Evolutionary conservation across 2,888 invertebrate species (phyloP).

Genomic region (Lithodes maja): DNA sequence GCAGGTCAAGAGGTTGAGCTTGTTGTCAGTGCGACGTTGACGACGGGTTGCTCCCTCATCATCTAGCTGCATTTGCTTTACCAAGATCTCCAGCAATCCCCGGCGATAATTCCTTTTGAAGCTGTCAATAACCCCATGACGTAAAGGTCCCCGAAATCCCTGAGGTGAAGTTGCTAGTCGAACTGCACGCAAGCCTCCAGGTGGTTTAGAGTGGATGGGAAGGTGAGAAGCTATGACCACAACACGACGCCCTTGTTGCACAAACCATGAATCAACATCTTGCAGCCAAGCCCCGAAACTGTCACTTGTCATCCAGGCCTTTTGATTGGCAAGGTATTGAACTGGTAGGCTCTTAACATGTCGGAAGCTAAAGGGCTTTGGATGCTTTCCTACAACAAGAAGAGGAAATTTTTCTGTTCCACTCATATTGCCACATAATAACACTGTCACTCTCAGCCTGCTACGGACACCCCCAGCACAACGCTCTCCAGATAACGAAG

Average conservation of each 20-base stretch:
- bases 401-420: conserved; percentile 68
- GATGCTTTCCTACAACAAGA: conserved; percentile 64
- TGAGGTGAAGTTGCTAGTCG: conserved; percentile 51
- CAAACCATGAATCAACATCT: conserved; percentile 69
- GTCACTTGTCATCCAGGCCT: conserved; percentile 68
- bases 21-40: conserved; percentile 35
- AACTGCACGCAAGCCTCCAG: conserved; percentile 56
- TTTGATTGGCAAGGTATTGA: conserved; percentile 62
- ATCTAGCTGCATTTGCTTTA: conserved; percentile 49
- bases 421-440: conserved; percentile 66
- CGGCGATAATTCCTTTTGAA: conserved; percentile 65
- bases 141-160: conserved; percentile 55
- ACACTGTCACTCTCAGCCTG: conserved; percentile 59
- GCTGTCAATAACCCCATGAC: conserved; percentile 43
- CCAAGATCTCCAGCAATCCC: conserved; percentile 57
- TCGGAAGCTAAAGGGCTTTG: conserved; percentile 54
- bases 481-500: conserved; percentile 45
- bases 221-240: conserved; percentile 60
- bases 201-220: conserved; percentile 62
- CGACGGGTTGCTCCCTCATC: conserved; percentile 22
- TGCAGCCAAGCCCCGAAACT: conserved; percentile 66
- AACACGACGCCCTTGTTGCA: conserved; percentile 67
- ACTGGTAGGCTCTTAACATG: conserved; percentile 65
- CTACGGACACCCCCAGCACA: conserved; percentile 66
- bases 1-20: conserved; percentile 49